Conservation (phyloP, 2,888 invertebrate genomes). For the Epistrophella euchroma region DNA sequence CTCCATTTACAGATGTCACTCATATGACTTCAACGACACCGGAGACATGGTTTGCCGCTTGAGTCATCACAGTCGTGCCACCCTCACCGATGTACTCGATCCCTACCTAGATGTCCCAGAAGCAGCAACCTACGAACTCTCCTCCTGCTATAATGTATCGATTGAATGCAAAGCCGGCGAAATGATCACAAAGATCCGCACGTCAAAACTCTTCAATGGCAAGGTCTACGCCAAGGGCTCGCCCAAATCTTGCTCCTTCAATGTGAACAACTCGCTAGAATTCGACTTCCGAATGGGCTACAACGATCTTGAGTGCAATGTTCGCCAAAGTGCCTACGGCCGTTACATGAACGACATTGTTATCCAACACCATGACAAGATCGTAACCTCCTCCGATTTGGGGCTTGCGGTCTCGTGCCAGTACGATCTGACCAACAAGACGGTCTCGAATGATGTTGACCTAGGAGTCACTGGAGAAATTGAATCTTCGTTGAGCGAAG, state of each 20-base stretch:
- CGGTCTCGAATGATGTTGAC: constrained; percentile 96
- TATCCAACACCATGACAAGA: constrained; percentile 97
- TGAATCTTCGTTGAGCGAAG: constrained; percentile 93
- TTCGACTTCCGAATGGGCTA: constrained; percentile 96
- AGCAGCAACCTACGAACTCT: constrained; percentile 95
- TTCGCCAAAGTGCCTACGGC: constrained; percentile 92
- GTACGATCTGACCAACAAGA: constrained; percentile 97
- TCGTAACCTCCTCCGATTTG: constrained; percentile 96
- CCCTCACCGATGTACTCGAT: constrained; percentile 94
- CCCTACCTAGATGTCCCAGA: constrained; percentile 95
- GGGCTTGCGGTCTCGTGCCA: constrained; percentile 97
- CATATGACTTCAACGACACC: constrained; percentile 97
- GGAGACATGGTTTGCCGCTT: constrained; percentile 96
- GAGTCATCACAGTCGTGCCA: constrained; percentile 94
- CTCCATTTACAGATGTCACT: constrained; percentile 89
- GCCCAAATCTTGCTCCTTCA: constrained; percentile 95
- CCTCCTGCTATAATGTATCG: constrained; percentile 96
- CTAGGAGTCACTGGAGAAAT: constrained; percentile 95
- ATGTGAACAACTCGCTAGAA: constrained; percentile 93
- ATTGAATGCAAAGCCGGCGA: constrained; percentile 96
- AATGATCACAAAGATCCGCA: constrained; percentile 96
- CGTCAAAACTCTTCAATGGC: constrained; percentile 95
- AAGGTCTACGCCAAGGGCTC: constrained; percentile 97
- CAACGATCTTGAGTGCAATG: constrained; percentile 96
- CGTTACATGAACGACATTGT: constrained; percentile 96